These are phyloP conservation scores for Caenorhabditis sp. DNA, from an alignment of 2,888 invertebrate genomes.

Conservation along the genomic window DNA sequence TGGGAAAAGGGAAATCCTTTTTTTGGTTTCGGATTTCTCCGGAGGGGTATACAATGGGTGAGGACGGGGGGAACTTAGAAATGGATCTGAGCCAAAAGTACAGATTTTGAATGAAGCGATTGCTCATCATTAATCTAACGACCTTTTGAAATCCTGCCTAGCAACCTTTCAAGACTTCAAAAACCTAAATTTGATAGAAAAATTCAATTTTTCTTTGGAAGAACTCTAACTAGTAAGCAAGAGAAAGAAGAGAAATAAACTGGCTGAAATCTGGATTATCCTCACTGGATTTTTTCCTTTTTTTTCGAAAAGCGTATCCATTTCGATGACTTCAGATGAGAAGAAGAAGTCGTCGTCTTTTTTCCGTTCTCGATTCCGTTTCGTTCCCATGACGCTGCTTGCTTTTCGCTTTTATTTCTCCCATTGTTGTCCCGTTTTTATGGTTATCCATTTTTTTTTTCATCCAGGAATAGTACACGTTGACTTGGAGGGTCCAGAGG, in stretches of 20 bases:
- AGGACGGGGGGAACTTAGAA: not conserved
- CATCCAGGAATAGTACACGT: not conserved
- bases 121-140: not conserved
- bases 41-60: not conserved
- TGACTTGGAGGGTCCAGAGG: constrained; percentile 13
- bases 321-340: not conserved
- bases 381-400: constrained; percentile 47
- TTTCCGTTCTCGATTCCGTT: constrained; percentile 9
- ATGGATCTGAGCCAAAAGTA: no score
- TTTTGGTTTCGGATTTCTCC: constrained; percentile 50
- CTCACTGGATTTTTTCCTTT: constrained; percentile 29
- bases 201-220: no score
- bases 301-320: not conserved
- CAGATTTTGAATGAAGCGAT: no score
- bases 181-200: constrained; percentile 16
- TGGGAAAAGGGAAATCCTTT: constrained; percentile 7
- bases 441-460: not conserved
- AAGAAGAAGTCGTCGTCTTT: not conserved
- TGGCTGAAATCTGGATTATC: constrained; percentile 46
- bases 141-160: not conserved
- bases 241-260: no score
- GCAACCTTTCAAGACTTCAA: not conserved
- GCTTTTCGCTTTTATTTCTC: constrained; percentile 22
- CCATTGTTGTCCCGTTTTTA: constrained; percentile 10
- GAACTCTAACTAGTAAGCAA: no score